phyloP scores from a whole-genome alignment of 2,113 vertebrate species.

The Dasyornis broadbenti region DNA sequence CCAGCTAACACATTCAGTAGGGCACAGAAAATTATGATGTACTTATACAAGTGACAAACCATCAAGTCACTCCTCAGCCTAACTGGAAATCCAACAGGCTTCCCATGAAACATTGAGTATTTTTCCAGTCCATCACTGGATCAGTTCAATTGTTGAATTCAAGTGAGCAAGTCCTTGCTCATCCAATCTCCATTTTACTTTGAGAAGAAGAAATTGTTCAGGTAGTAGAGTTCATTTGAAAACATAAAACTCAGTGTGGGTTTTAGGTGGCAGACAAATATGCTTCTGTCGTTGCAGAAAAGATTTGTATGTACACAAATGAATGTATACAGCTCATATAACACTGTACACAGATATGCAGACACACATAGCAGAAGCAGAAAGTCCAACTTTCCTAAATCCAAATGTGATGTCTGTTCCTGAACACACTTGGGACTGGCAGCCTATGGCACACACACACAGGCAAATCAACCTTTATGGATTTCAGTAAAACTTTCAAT shows the following conservation, averaged over 20 bases:
- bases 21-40: neutral
- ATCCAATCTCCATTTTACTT: rapidly evolving
- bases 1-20: neutral
- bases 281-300: neutral
- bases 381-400: neutral
- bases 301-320: neutral
- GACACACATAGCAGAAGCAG: neutral
- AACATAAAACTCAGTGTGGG: neutral
- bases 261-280: neutral
- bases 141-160: neutral
- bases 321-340: neutral
- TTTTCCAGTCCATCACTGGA: neutral
- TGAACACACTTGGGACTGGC: neutral
- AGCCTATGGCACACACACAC: neutral
- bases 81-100: neutral
- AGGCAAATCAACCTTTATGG: neutral
- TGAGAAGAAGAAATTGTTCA: neutral
- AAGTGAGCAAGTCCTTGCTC: neutral
- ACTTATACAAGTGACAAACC: neutral
- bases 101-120: neutral
- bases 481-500: neutral
- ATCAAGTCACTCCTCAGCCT: neutral
- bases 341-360: neutral
- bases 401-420: neutral
- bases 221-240: neutral